A percentile compares a stretch with the other conserved stretches of the same genome.
These are phyloP conservation scores for Tetrao urogallus DNA, from an alignment of 2,113 vertebrate genomes.

Conservation along the genomic window DNA sequence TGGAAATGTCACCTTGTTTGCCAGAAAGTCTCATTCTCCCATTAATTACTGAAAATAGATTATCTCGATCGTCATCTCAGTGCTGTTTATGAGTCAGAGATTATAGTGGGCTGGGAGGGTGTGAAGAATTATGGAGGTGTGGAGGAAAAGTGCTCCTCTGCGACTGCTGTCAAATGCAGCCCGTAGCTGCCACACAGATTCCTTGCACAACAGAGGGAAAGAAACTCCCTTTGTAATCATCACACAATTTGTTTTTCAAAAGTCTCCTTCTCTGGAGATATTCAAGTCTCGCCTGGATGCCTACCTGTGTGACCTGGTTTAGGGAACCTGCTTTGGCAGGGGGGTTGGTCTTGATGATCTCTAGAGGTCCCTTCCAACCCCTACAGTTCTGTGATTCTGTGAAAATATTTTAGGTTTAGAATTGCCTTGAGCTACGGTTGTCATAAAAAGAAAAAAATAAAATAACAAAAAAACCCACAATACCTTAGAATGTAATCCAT, in stretches of 20 bases:
- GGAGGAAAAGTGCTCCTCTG: slow-evolving; percentile 2
- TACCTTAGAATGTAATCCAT: not conserved
- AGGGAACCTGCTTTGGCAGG: too few relatives aligned
- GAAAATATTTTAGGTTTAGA: not conserved
- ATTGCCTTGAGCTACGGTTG: not conserved
- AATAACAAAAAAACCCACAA: too few relatives aligned
- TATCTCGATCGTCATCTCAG: not conserved
- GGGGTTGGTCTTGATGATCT: too few relatives aligned
- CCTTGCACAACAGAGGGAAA: not conserved
- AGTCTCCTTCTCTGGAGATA: too few relatives aligned
- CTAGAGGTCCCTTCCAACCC: too few relatives aligned
- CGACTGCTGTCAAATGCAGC: not conserved
- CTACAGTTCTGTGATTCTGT: too few relatives aligned
- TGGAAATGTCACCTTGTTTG: slow-evolving; percentile 5
- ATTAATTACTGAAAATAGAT: slow-evolving; percentile 31
- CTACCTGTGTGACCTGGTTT: too few relatives aligned
- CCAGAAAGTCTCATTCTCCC: slow-evolving; percentile 17
- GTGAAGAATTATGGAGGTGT: slow-evolving; percentile 39
- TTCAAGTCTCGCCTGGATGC: too few relatives aligned
- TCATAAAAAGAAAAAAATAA: not conserved
- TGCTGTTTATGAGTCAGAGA: slow-evolving; percentile 45
- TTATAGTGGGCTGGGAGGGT: slow-evolving; percentile 1
- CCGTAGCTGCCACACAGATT: not conserved
- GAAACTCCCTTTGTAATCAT: not conserved
- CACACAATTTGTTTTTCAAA: not conserved